Percentiles rank a stretch among this genome's conserved stretches.
Evolutionary conservation across 2,797 vertebrate genomes (phyloP).

Genomic region (Dromococcyx pavoninus): DNA sequence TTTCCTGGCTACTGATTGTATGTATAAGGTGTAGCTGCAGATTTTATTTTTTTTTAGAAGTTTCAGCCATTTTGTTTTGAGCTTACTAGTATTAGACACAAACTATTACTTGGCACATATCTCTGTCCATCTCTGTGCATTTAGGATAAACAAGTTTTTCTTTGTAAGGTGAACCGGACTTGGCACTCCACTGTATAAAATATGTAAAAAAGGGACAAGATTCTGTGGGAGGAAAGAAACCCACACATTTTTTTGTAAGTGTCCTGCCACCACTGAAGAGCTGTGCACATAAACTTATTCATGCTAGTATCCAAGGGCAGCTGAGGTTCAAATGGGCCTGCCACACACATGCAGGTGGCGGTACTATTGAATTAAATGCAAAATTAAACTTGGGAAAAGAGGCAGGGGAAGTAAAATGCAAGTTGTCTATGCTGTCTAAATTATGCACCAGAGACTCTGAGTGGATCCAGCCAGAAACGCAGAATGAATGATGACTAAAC

Average conservation of each 20-base stretch:
- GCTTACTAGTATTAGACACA: not conserved
- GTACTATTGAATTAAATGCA: not conserved
- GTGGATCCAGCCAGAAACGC: not conserved
- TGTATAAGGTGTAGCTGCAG: not conserved
- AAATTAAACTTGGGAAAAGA: not conserved
- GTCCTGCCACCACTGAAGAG: not conserved
- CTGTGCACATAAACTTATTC: not conserved
- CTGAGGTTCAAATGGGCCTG: not conserved
- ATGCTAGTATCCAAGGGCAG: not conserved
- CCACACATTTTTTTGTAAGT: not conserved
- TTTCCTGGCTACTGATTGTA: not conserved
- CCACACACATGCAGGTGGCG: not conserved
- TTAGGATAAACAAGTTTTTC: not conserved
- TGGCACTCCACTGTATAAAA: not conserved
- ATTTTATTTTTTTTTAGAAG: not conserved
- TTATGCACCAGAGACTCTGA: not conserved
- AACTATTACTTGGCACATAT: not conserved
- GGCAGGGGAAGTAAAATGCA: not conserved
- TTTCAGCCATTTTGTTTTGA: not conserved
- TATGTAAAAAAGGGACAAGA: not conserved
- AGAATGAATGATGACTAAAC: not conserved
- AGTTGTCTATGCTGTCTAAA: not conserved
- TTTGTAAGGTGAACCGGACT: not conserved
- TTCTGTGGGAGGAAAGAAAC: not conserved
- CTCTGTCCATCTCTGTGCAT: not conserved